These are phyloP conservation scores for Oscheius sp. DNA, from an alignment of 1,140 invertebrate species.

Conservation along the genomic window DNA sequence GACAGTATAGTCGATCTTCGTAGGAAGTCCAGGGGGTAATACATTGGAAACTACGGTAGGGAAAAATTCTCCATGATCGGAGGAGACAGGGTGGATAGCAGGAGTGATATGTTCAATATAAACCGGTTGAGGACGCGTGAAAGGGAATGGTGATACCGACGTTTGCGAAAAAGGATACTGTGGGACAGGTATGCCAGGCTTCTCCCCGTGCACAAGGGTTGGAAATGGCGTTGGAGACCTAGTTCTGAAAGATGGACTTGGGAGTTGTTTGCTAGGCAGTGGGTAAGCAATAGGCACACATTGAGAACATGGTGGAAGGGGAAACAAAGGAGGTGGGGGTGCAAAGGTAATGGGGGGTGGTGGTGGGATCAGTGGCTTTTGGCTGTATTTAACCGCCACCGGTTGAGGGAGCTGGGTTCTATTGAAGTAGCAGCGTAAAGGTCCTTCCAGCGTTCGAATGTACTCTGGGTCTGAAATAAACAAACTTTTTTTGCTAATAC, in stretches of 20 bases:
- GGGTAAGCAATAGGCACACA: neutral
- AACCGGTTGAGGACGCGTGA: neutral
- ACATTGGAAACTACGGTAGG: neutral
- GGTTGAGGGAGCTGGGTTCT: neutral
- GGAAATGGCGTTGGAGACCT: too few species aligned
- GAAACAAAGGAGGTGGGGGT: neutral
- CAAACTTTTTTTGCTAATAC: neutral
- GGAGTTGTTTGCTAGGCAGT: neutral
- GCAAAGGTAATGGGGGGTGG: neutral
- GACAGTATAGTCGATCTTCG: neutral
- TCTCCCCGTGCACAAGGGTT: too few species aligned
- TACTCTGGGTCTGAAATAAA: slow-evolving; percentile 6
- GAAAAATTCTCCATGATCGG: neutral
- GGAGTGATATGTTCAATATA: slow-evolving; percentile 7
- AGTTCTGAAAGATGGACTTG: neutral
- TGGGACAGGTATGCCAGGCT: too few species aligned
- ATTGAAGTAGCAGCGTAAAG: slow-evolving; percentile 9
- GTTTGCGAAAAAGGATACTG: too few species aligned
- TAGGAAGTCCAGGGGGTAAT: neutral
- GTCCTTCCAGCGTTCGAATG: neutral
- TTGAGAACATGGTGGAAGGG: neutral
- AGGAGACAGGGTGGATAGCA: neutral
- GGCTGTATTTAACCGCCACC: neutral
- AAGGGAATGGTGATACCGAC: too few species aligned
- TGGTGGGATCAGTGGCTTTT: neutral